Base-by-base conservation (phyloP, 1,140 invertebrate genomes). In the Drosophila murphyi region DNA sequence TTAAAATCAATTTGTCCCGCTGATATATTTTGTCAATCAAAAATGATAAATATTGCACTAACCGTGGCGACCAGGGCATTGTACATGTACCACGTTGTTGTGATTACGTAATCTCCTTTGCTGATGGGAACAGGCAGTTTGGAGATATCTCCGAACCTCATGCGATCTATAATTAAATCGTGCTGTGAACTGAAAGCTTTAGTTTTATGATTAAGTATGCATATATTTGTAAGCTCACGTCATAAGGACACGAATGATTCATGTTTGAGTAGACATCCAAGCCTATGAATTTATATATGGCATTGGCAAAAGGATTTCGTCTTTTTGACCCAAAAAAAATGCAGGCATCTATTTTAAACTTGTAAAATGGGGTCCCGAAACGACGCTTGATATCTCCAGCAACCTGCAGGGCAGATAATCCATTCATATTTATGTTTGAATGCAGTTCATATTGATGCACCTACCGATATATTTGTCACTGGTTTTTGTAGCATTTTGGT, bases 241-340 rank as follows among this genome's bases (percentile, higher is more conserved):
- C 29, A 7, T 47, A 76, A 10, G 76, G 76, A 48, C 76, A 78
- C 1, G 43, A 56, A 12, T 78, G 72, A 50, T 78, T 78, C 2
- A 76, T 7, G 56, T 78, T 78, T 2, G 60, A 47, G 6, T 52
- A 57, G 20, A n/a, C 28, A 0, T 34, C 34, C 20, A 78, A 4
- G 1, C 48, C 48, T 0, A 76, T 28, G 3, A 78, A 31, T 2
- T 62, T 62, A 10, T 64, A 78, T 31, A 78, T 4, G 10, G 54
- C 48, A 35, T 62, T 43, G 2, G 72, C 67, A 1, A 76, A 8
- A 0, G 68, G 61, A 72, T 76, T 76, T n/a, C 72, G 67, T 1
- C 29, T 52, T 6, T 37, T 39, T 62, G 6, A 37, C 2, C 4
- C 3, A 10, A 54, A 12, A 5, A 55, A 55, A 2, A 37, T 12